Evolutionary conservation across 2,888 invertebrate species (phyloP), one percentile per base, ranked within the genome.

Genomic region (Ditylenchus weischeri): DNA sequence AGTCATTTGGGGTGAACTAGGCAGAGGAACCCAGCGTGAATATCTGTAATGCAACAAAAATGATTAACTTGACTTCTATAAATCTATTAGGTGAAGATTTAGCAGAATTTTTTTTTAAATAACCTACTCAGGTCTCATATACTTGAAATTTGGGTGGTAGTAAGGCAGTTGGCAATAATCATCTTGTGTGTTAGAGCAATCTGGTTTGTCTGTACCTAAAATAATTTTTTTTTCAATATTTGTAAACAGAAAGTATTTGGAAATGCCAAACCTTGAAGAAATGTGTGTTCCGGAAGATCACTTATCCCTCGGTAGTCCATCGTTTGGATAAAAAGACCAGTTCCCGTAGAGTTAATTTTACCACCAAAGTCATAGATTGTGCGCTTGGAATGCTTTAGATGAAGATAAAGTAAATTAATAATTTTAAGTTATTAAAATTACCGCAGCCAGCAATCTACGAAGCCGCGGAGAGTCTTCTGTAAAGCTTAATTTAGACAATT

Each of bases 151-250:
- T 15, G 81, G 81, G 6, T 80, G 80, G 70, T 80, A 81, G 66
- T 81, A 80, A 10, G 81, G 81, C 67, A 75, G 63, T 58, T 77
- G 74, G 68, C 81, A 81, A 66, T 82, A 81, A 68, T 80, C 81
- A 63, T 82, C 81, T 35, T 67, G 69, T n/a, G 78, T 76, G 48
- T 75, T 72, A 18, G 77, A 69, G 50, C 81, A 81, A 64, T 82
- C 74, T 13, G 81, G 79, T 48, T 71, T 69, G 23, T 71, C 68
- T 38, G 70, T 74, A 61, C 74, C 78, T 72, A 74, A 75, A 64
- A 54, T 15, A 54, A 54, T 18, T 2, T 62, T 11, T 49, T 57
- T 23, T 7, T 54, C 7, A 49, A 36, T 18, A 10, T 47, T 19
- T 3, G 10, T 49, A 43, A 54, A 7, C 23, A 13, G 38, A 43